Evolutionary conservation across 2,888 invertebrate genomes (phyloP).

Genomic region (Sclerodermus sp.): DNA sequence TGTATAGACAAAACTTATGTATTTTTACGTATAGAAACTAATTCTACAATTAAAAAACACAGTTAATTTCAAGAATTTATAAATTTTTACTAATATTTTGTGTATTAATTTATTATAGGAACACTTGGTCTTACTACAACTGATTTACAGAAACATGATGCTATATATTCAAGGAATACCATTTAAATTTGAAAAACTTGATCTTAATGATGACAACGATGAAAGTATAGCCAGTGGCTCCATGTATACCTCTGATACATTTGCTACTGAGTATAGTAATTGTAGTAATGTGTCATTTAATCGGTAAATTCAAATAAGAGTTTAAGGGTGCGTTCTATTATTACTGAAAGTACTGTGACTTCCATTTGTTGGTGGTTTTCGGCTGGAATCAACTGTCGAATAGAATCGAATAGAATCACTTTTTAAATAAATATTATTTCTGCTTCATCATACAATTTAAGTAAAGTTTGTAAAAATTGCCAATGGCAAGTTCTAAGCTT

Average conservation of each 20-base stretch:
- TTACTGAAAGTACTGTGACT: too few species aligned
- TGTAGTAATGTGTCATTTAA: constrained; percentile 91
- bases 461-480: too few species aligned
- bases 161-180: constrained; percentile 67
- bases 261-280: constrained; percentile 88
- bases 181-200: constrained; percentile 57
- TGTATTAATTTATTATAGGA: constrained; percentile 53
- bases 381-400: too few species aligned
- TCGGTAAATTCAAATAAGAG: constrained; percentile 61
- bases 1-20: too few species aligned
- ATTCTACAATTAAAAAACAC: too few species aligned
- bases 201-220: constrained; percentile 60
- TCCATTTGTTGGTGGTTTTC: too few species aligned
- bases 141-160: constrained; percentile 78
- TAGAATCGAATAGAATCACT: too few species aligned
- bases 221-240: constrained; percentile 41
- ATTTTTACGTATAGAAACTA: too few species aligned
- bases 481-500: too few species aligned
- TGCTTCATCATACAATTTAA: too few species aligned
- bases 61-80: neutral
- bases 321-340: neutral
- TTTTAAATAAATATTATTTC: too few species aligned
- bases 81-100: too few species aligned
- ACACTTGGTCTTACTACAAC: constrained; percentile 73
- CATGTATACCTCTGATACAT: constrained; percentile 79